A percentile compares a stretch with the other conserved stretches of the same genome.
These are phyloP conservation scores for Eumeta japonica DNA, from an alignment of 1,140 invertebrate species.

Conservation along the genomic window DNA sequence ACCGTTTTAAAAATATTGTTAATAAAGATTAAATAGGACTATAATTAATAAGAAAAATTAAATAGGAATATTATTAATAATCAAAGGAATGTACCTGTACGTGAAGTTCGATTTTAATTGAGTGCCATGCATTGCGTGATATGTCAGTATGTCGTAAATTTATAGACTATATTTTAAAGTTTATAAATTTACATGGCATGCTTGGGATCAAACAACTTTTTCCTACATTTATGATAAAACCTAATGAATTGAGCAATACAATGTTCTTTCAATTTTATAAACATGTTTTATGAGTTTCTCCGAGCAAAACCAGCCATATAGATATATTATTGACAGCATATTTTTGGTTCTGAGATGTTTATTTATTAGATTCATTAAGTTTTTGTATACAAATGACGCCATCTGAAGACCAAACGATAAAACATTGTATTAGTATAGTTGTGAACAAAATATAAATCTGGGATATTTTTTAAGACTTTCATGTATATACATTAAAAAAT, in stretches of 20 bases:
- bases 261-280: background rate
- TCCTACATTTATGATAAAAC: background rate
- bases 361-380: background rate
- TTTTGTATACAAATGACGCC: slow-evolving; percentile 1
- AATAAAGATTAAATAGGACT: too few species aligned
- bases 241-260: background rate
- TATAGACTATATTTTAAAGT: too few species aligned
- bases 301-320: background rate
- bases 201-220: background rate
- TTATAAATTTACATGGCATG: too few species aligned
- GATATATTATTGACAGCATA: background rate
- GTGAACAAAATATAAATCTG: background rate
- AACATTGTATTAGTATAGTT: background rate
- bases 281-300: background rate
- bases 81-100: too few species aligned
- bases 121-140: too few species aligned
- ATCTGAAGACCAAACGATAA: background rate
- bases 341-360: background rate
- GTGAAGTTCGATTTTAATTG: too few species aligned
- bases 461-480: background rate
- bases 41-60: too few species aligned
- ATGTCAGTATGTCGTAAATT: too few species aligned
- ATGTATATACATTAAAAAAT: background rate
- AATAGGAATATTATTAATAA: too few species aligned
- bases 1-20: too few species aligned